These are phyloP conservation scores for Peromyscus maniculatus DNA, from an alignment of 2,113 vertebrate species.

Conservation along the genomic window DNA sequence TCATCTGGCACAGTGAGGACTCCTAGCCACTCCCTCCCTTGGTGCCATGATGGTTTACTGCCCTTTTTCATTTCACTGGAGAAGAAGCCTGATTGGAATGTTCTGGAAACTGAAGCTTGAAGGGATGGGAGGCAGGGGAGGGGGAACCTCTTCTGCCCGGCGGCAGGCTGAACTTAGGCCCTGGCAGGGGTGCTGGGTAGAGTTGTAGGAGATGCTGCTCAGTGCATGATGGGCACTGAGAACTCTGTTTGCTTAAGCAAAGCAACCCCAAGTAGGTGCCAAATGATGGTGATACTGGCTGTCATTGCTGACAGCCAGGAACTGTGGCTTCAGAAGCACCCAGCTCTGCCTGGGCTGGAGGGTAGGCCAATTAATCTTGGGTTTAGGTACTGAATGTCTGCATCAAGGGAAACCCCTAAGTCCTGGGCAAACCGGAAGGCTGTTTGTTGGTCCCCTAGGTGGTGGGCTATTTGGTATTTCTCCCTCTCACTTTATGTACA, in stretches of 20 bases:
- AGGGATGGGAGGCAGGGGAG: neutral
- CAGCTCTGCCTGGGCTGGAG: neutral
- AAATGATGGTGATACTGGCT: neutral
- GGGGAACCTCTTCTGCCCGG: neutral
- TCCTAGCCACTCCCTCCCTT: constrained; percentile 4
- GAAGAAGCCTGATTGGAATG: constrained; percentile 65
- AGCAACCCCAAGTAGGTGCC: neutral
- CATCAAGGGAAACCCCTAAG: neutral
- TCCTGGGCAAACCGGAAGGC: neutral
- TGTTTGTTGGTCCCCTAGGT: neutral
- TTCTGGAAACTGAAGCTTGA: constrained; percentile 69
- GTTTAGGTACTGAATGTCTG: neutral
- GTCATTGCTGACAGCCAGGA: neutral
- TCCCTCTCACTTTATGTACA: neutral
- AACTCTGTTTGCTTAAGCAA: neutral
- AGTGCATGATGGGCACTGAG: neutral
- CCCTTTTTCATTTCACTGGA: constrained; percentile 25
- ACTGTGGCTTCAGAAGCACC: neutral
- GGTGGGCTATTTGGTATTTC: neutral
- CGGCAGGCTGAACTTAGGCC: neutral
- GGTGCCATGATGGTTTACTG: constrained; percentile 37
- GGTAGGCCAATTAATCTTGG: neutral
- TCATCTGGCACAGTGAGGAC: neutral
- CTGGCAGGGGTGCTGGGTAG: neutral
- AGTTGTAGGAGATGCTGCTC: neutral